Evolutionary conservation across 1,140 invertebrate genomes (phyloP), one percentile per base, ranked within the genome.

Genomic region (Ephestia elutella): DNA sequence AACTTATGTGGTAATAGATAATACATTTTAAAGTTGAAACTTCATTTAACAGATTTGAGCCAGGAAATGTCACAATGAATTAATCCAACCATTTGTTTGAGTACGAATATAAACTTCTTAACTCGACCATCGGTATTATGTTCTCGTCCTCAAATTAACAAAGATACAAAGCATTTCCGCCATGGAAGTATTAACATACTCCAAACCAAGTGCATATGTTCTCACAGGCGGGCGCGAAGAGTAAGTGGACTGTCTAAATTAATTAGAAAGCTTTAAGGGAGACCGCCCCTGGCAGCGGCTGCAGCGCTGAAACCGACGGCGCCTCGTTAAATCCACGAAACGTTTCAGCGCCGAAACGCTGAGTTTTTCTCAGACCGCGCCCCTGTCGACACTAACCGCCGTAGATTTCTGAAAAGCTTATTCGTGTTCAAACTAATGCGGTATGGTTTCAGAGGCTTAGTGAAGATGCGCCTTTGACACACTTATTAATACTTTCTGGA

Each of bases 371-470:
- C 69, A 68, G 64, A 65, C 68, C 62, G n/a, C 54, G 48, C 38
- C 63, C 58, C 65, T 66, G 65, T 69, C 66, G 63, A 64, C 68
- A 61, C 63, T 60, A 63, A 65, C 67, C 66, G 60, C 59, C 70
- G 64, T 60, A 72, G 65, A 74, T 71, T 75, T 80, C 75, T 73
- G 71, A 78, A 86, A 78, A 86, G 82, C 82, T 83, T 82, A 86
- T 76, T 82, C 80, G 73, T 86, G 80, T 83, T 76, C 74, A 65
- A 78, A 78, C 76, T 80, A 82, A 82, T 78, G 75, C 67, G 75
- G 68, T 74, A 76, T 67, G 71, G 76, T 82, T 80, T 77, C 68
- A 73, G 68, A 74, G 69, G 70, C 73, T 82, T 74, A 76, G 65
- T 70, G 61, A 74, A 60, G 65, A 71, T 59, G 64, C 64, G 68